A percentile compares a stretch with the other conserved stretches of the same genome.
Conservation (phyloP, 53 echinoderm and acorn worm species). For the Antedon mediterranea region DNA sequence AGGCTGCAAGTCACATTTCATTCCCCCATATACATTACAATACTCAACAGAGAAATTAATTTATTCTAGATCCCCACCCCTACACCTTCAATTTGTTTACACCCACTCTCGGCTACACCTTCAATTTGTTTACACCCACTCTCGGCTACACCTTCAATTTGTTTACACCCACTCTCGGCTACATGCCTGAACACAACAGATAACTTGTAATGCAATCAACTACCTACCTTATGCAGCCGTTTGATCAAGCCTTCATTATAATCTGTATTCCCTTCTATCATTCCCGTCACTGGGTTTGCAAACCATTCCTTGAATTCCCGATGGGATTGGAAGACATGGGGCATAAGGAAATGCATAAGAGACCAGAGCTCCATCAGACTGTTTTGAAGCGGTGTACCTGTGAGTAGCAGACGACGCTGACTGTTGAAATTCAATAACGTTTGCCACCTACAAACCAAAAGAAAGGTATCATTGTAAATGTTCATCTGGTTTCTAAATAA, state of each 20-base stretch:
- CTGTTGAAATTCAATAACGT: slow-evolving; percentile 97
- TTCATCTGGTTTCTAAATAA: neutral
- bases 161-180: no score
- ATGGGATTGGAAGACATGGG: slow-evolving; percentile 96
- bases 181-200: neutral
- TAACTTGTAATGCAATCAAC: neutral
- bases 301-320: slow-evolving; percentile 99
- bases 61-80: no score
- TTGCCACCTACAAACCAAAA: slow-evolving; percentile 59
- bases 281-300: slow-evolving; percentile 90
- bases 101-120: no score
- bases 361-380: slow-evolving; percentile 99
- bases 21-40: no score
- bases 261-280: slow-evolving; percentile 97
- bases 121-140: no score
- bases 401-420: slow-evolving; percentile 86
- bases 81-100: no score
- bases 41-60: no score
- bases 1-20: no score
- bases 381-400: slow-evolving; percentile 96
- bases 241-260: slow-evolving; percentile 86
- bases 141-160: no score
- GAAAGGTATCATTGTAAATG: neutral
- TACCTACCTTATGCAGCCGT: slow-evolving; percentile 76
- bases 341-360: slow-evolving; percentile 99